Base-by-base conservation (phyloP, 2,888 invertebrate species). In the Meta bourneti region DNA sequence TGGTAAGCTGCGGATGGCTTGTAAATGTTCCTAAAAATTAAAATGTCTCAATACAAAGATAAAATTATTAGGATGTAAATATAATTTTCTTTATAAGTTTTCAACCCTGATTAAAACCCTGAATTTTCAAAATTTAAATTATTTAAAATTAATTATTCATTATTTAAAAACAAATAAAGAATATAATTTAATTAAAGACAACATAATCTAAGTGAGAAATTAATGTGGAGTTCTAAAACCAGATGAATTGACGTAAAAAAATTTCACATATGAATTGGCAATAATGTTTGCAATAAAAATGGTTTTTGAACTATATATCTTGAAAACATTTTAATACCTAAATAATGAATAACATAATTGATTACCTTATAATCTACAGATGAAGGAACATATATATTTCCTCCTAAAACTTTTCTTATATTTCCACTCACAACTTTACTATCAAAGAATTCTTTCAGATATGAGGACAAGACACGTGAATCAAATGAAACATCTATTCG, bases 401-500 rank as follows among this genome's bases (percentile, higher is more conserved):
- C 82, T 13, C 70, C 86, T 20, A 90, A 82, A 71, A 52, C 52
- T 79, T 86, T 93, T 71, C 71, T 89, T n/a, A 77, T 83, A 75
- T 34, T 81, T 13, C 94, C 94, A 80, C 96, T 95, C 6, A 96
- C 95, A 49, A 96, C 95, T 13, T 96, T 95, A 34, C 93, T 93
- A 75, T 95, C 95, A 93, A 96, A 96, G 94, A 96, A 96, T 87
- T 96, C 96, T 20, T 95, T 95, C 13, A 98, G 95, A 94, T 97
- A 97, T 0, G 97, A 96, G 93, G 95, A 95, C 93, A 98, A 95
- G 13, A 97, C 96, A 54, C 96, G 95, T 93, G 96, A 95, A 94
- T 98, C 98, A 94, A 97, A 96, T 6, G 95, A 95, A 94, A 97
- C 97, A 95, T 98, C 98, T 48, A 98, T 96, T 84, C 98, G 96